Evolutionary conservation across 1,140 invertebrate genomes (phyloP), one percentile per base, ranked within the genome.

Genomic region (Bombyx mandarina): DNA sequence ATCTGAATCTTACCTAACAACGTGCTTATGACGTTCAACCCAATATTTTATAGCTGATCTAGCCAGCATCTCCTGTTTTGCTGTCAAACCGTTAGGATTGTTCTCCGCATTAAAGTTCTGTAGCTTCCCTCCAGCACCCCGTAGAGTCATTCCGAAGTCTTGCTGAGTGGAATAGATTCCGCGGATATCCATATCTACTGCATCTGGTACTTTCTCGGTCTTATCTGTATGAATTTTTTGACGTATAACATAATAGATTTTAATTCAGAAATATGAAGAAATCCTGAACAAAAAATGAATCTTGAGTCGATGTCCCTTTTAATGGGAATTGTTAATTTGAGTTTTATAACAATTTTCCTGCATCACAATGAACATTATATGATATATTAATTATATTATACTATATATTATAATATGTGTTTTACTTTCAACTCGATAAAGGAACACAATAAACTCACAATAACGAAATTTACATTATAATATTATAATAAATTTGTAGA

Each of bases 1-100:
- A 35, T 3, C 26, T 47, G n/a, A 50, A 51, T 35, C 82, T 87
- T 73, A 94, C 93, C 93, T 92, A 43, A 95, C 94, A 54, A 95
- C 92, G 72, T 95, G 94, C 75, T 95, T 96, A 76, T 96, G 94
- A 49, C 94, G 84, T 72, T 96, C 94, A 3, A 96, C 94, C 94
- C 94, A 96, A 70, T 96, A 95, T 68, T 95, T 95, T 58, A 95
- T 96, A 48, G 94, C 94, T 43, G 94, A 95, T 66, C 94, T 88
- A 1, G 95, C 94, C 71, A 95, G 87, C 81, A 94, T 90, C 75
- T 95, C 94, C 77, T 95, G 94, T 70, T 95, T 95, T 71, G 93
- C 93, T 1, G 93, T 93, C 26, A 96, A 79, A 0, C 93, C 93
- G 70, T 95, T 95, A 1, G 94, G 93, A 57, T 93, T 93, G 56